Evolutionary conservation across 2,888 invertebrate species (phyloP).

Genomic region (Cactoblastis cactorum): DNA sequence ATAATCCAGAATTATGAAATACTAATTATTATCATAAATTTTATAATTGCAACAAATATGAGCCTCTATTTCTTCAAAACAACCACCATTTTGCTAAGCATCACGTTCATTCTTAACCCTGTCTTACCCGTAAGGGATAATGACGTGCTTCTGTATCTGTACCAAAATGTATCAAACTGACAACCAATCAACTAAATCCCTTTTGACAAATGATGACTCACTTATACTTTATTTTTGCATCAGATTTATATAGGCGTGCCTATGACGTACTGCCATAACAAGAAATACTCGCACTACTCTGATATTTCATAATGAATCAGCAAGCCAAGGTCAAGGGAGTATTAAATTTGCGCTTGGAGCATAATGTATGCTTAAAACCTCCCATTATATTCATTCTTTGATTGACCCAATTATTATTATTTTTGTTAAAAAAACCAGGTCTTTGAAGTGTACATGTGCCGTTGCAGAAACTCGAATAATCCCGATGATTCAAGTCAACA

Average conservation of each 20-base stretch:
- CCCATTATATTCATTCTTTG: slow-evolving; percentile 3
- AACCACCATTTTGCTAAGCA: too few relatives aligned
- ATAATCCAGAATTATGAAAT: too few relatives aligned
- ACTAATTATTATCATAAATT: too few relatives aligned
- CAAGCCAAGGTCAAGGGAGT: not conserved
- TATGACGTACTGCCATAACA: slow-evolving; percentile 5
- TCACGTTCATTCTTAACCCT: too few relatives aligned
- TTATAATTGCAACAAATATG: too few relatives aligned
- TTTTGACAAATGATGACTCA: not conserved
- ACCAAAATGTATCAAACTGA: not conserved
- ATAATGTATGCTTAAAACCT: slow-evolving; percentile 7
- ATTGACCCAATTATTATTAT: slow-evolving; percentile 2
- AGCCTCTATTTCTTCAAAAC: too few relatives aligned
- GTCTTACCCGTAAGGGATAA: too few relatives aligned
- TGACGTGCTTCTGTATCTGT: too few relatives aligned
- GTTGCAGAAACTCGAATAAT: not conserved
- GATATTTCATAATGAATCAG: slow-evolving; percentile 8
- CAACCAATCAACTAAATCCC: too few relatives aligned
- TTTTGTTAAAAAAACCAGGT: too few relatives aligned
- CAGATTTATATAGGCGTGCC: slow-evolving; percentile 1
- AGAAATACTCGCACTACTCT: not conserved
- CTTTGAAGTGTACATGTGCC: not conserved
- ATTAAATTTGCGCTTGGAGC: slow-evolving; percentile 12
- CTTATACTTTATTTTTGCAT: slow-evolving; percentile 1
- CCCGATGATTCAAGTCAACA: too few relatives aligned